phyloP scores from a whole-genome alignment of 1,140 invertebrate genomes.

The Diachasmimorpha longicaudata region DNA sequence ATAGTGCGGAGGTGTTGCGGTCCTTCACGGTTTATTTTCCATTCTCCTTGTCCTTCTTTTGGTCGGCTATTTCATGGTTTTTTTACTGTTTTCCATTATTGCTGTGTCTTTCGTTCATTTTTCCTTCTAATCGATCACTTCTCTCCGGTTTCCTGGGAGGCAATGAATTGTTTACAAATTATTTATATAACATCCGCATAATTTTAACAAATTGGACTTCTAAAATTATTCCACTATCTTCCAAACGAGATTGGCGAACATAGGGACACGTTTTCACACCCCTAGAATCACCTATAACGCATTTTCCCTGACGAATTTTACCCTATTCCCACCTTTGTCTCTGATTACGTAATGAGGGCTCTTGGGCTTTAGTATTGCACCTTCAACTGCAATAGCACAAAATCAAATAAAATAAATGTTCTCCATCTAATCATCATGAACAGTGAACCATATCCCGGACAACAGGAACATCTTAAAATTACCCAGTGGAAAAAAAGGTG shows the following conservation, averaged over 20 bases:
- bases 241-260: too few species aligned
- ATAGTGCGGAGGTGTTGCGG: background rate
- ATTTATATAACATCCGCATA: too few species aligned
- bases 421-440: background rate
- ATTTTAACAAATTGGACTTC: too few species aligned
- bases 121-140: too few species aligned
- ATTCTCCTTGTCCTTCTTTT: background rate
- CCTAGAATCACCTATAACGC: background rate
- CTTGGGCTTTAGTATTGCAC: background rate
- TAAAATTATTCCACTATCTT: too few species aligned
- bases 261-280: too few species aligned
- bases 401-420: background rate
- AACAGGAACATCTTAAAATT: background rate
- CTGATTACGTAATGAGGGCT: background rate
- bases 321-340: background rate
- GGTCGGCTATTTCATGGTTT: too few species aligned
- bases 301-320: background rate
- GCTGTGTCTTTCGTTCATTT: too few species aligned
- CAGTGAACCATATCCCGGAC: background rate
- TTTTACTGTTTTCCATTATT: too few species aligned
- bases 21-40: background rate
- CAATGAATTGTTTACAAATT: too few species aligned
- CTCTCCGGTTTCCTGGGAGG: too few species aligned
- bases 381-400: too few species aligned
- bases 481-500: background rate